Evolutionary conservation across 2,797 vertebrate genomes (phyloP).

Genomic region (Sus cebifrons): DNA sequence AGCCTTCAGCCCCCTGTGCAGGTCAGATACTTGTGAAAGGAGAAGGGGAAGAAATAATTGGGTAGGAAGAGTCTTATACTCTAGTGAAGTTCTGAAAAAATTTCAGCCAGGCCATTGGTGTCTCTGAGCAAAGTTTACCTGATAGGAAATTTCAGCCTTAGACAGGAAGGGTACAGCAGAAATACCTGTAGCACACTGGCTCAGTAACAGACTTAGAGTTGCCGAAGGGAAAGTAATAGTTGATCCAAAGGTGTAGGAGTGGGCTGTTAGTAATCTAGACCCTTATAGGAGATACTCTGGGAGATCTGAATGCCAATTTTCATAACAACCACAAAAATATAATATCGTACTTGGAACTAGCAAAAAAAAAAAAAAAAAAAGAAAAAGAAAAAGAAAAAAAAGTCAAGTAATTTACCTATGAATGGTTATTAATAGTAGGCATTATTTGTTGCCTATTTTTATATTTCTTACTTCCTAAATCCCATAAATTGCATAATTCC

Average conservation of each 20-base stretch:
- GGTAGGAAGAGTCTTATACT: background rate
- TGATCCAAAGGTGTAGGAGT: background rate
- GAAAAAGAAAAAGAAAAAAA: background rate
- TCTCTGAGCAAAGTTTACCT: background rate
- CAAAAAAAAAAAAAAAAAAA: background rate
- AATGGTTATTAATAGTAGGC: background rate
- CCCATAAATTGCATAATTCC: background rate
- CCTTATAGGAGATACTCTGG: background rate
- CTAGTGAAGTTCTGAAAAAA: background rate
- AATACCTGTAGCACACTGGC: background rate
- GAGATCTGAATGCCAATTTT: background rate
- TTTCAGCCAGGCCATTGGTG: background rate
- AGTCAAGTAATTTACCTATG: background rate
- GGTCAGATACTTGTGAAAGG: background rate
- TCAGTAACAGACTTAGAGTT: background rate
- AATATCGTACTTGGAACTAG: background rate
- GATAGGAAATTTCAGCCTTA: background rate
- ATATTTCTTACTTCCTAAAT: slow-evolving; percentile 20
- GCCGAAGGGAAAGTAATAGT: background rate
- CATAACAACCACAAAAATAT: background rate
- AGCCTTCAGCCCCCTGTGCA: background rate
- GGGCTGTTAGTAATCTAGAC: background rate
- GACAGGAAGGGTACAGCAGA: background rate
- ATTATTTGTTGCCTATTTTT: background rate
- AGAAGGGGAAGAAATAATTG: background rate